Base-by-base conservation (phyloP, 1,140 invertebrate genomes). In the Pectinophora gossypiella region DNA sequence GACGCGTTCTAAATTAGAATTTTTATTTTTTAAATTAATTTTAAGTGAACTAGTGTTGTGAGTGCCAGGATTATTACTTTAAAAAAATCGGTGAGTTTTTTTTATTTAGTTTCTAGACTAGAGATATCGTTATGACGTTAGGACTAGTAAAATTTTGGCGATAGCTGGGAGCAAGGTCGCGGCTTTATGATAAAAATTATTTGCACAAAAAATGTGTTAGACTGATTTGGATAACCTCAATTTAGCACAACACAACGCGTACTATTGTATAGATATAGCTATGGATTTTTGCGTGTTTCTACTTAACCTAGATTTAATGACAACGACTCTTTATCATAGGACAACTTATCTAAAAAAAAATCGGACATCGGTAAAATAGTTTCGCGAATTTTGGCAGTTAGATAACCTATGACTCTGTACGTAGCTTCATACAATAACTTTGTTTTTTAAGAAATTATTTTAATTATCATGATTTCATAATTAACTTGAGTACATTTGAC, bases 91-190 rank as follows among this genome's bases (percentile, higher is more conserved):
- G 79, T 84, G 52, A 81, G 80, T 82, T 50, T 65, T 62, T 68
- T 65, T 68, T 63, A 56, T 53, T 45, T 54, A 53, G 47, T 57
- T 56, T 46, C 54, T 53, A 59, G n/a, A 40, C 27, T 32, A 40
- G 19, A 59, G 51, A 68, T 78, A 78, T 78, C 70, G 55, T 48
- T 23, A 56, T 77, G 72, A 76, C 71, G 72, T 75, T 72, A 68
- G 70, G 65, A 69, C 59, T 75, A 73, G 72, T 64, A 61, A 78
- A 77, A 72, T 80, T n/a, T 80, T 53, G 75, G 78, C 63, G 81
- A 82, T 85, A 82, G 70, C 75, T 75, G 72, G 80, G 77, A 80
- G 76, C 82, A 85, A 85, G 82, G 82, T 82, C 79, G 82, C 64
- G 72, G 59, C 72, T 68, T 64, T 51, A 60, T 69, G 79, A 85